These are phyloP conservation scores for Phrynocephalus versicolor DNA, from an alignment of 2,113 vertebrate species.

Conservation along the genomic window DNA sequence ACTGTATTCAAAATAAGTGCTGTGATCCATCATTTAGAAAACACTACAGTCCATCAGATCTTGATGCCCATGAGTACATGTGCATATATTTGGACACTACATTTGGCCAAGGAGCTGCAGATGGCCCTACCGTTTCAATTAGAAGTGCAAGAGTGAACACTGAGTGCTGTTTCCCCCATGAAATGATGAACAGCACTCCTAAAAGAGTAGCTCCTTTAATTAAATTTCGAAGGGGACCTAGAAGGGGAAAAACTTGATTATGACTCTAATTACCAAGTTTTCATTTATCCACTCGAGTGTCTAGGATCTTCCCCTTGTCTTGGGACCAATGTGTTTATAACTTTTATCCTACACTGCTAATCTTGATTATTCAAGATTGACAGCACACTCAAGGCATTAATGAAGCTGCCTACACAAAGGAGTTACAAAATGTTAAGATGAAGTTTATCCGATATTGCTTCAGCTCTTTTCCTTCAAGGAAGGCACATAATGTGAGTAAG, in stretches of 20 bases:
- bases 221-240: background rate
- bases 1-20: too few relatives aligned
- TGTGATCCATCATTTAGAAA: too few relatives aligned
- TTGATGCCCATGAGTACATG: background rate
- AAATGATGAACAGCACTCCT: background rate
- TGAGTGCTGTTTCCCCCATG: background rate
- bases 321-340: background rate
- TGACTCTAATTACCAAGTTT: background rate
- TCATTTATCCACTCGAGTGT: background rate
- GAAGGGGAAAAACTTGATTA: background rate
- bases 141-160: background rate
- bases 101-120: background rate
- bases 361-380: background rate
- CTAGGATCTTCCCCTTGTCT: background rate
- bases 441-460: background rate
- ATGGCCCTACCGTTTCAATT: background rate
- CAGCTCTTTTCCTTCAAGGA: background rate
- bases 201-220: background rate
- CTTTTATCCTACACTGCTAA: background rate
- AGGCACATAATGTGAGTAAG: background rate
- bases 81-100: background rate
- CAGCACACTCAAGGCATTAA: background rate
- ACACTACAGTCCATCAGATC: too few relatives aligned
- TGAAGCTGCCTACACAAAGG: background rate
- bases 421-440: background rate